phyloP scores from a whole-genome alignment of 2,113 vertebrate species.

The Parus major region DNA sequence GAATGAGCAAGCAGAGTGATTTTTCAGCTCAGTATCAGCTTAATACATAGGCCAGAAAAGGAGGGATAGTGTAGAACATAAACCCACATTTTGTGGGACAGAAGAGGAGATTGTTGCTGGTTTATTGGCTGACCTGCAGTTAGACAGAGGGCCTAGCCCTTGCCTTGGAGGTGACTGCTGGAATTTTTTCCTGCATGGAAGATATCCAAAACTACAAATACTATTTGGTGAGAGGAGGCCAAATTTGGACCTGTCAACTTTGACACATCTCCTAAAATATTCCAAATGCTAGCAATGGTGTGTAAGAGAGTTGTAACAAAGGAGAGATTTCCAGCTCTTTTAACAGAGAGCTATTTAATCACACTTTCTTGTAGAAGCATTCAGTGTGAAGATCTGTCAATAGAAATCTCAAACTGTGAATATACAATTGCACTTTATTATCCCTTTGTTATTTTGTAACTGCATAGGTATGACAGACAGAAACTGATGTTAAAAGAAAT shows the following conservation, averaged over 20 bases:
- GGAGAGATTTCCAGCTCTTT: slow-evolving; percentile 76
- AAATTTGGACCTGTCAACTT: slow-evolving; percentile 78
- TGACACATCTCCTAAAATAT: slow-evolving; percentile 68
- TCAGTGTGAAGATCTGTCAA: slow-evolving; percentile 79
- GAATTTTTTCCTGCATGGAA: slow-evolving; percentile 31
- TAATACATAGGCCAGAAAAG: neutral
- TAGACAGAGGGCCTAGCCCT: neutral
- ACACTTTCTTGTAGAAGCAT: slow-evolving; percentile 74
- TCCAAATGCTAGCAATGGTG: slow-evolving; percentile 71
- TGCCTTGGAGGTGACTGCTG: slow-evolving; percentile 37
- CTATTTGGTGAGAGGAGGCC: slow-evolving; percentile 73
- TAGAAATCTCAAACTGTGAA: slow-evolving; percentile 84
- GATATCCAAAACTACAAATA: slow-evolving; percentile 67
- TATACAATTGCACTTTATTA: slow-evolving; percentile 85
- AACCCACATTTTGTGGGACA: neutral
- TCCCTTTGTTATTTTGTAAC: slow-evolving; percentile 82
- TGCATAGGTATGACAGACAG: slow-evolving; percentile 96
- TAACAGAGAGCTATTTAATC: slow-evolving; percentile 74
- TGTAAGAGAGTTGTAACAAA: slow-evolving; percentile 71
- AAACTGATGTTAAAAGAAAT: slow-evolving; percentile 90
- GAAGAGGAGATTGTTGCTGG: neutral
- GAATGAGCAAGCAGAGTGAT: neutral
- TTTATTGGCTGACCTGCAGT: neutral
- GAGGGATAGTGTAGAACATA: neutral
- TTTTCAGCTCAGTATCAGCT: neutral